Evolutionary conservation across 2,113 vertebrate genomes (phyloP).

Genomic region (Arizona elegans): DNA sequence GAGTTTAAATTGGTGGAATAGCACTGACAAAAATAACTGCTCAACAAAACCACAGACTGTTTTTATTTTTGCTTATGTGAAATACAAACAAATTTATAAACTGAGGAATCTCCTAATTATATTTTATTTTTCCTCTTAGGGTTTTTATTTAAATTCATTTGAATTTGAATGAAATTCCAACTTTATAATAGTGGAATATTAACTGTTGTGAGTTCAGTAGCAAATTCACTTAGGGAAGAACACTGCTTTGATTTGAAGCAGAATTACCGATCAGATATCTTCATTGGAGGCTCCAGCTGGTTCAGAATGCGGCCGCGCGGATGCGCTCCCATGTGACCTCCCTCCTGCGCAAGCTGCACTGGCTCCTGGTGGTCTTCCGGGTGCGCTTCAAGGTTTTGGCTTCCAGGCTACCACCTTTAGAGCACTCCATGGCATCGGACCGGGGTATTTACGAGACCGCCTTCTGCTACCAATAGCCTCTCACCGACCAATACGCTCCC

Average conservation of each 20-base stretch:
- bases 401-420: no score
- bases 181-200: neutral
- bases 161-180: neutral
- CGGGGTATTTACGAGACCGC: no score
- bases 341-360: no score
- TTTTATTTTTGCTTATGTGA: slow-evolving; percentile 12
- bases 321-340: no score
- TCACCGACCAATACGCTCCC: no score
- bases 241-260: slow-evolving; percentile 29
- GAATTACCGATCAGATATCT: slow-evolving; percentile 44
- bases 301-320: no score
- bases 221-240: slow-evolving; percentile 40
- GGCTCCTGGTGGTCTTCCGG: no score
- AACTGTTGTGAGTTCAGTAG: slow-evolving; percentile 45
- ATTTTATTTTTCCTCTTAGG: neutral
- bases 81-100: neutral
- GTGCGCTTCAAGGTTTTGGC: no score
- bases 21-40: slow-evolving; percentile 19
- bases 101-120: neutral
- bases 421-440: no score
- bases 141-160: neutral
- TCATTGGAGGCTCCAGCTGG: neutral
- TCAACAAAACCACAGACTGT: neutral
- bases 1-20: slow-evolving; percentile 20
- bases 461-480: no score